Base-by-base conservation (phyloP, 2,888 invertebrate genomes). In the Drosophila ezoana region DNA sequence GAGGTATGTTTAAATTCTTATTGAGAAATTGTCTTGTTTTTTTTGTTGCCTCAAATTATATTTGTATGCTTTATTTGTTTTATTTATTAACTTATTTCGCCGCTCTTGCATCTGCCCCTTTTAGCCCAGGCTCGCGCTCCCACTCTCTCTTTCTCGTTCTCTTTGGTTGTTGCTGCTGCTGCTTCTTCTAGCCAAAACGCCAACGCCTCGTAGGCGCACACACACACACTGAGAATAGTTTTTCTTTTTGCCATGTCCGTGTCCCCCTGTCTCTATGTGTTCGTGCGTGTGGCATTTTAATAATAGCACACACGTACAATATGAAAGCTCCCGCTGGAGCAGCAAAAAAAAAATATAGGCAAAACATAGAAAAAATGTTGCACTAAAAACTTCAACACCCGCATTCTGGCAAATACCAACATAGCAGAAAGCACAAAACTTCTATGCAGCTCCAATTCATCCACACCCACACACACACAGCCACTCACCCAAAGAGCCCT, bases 341-440 rank as follows among this genome's bases (percentile, higher is more conserved):
- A 60, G 48, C 37, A 71, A 62, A 44, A 51, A 33, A 37, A 52
- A 38, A 10, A 32, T 38, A 44, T 35, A 54, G 60, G 41, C 53
- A 79, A 58, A 61, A 56, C 48, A 57, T 64, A 56, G 53, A 59
- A 68, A 79, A 77, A 88, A 86, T 83, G 61, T 77, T 86, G 87
- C 89, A 88, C 85, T 89, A 81, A 79, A 85, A 84, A 84, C 89
- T 89, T 84, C 87, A 84, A 78, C 83, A 65, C 89, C 84, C 83
- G 75, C 89, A 76, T 72, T 64, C 78, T 69, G 68, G 66, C 79
- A 85, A 76, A 87, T 85, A 85, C 73, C 72, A 79, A 79, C 49
- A 88, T 65, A 72, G 62, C 53, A 63, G 79, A 85, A 81, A 82
- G 87, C 82, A 81, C 86, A 76, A 57, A 84, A 89, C 76, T 84